These are phyloP conservation scores for Drosophila vallismaia DNA, from an alignment of 2,888 invertebrate species.

Conservation along the genomic window DNA sequence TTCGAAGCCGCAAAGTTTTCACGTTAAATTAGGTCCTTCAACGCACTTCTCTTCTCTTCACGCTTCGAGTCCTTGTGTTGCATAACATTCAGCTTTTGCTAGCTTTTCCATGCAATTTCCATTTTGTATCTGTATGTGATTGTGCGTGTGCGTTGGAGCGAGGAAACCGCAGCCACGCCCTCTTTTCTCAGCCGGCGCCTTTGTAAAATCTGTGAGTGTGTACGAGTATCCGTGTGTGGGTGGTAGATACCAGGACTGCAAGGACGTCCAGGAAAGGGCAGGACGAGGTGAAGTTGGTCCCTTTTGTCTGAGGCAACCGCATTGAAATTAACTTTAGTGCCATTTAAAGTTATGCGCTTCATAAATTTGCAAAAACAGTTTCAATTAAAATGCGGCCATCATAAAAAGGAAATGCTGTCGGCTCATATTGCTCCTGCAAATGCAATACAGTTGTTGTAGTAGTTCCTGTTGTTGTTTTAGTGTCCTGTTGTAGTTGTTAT, in stretches of 20 bases:
- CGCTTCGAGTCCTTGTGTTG: constrained; percentile 23
- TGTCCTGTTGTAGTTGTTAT: constrained; percentile 33
- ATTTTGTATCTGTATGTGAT: constrained; percentile 34
- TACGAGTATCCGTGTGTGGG: background rate
- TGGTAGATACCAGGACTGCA: background rate
- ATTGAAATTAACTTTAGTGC: constrained; percentile 79
- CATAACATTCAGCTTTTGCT: constrained; percentile 56
- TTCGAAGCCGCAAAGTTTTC: constrained; percentile 43
- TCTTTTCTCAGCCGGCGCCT: constrained; percentile 25
- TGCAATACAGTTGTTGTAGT: constrained; percentile 52
- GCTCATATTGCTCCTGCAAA: constrained; percentile 66
- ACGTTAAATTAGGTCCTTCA: constrained; percentile 26
- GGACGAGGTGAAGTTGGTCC: constrained; percentile 32
- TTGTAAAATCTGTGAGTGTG: constrained; percentile 1
- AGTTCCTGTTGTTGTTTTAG: constrained; percentile 33
- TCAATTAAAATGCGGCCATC: constrained; percentile 78
- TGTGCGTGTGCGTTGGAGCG: constrained; percentile 46
- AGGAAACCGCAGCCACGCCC: constrained; percentile 40
- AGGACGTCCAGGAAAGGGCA: background rate
- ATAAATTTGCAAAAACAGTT: constrained; percentile 77
- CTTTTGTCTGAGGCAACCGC: constrained; percentile 72
- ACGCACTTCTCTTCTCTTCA: constrained; percentile 15
- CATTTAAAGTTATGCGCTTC: constrained; percentile 78
- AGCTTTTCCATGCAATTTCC: constrained; percentile 50
- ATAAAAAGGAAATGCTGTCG: constrained; percentile 78